A percentile compares a stretch with the other conserved stretches of the same genome.
Conservation (phyloP, 2,797 vertebrate species). For the Dallia pectoralis region DNA sequence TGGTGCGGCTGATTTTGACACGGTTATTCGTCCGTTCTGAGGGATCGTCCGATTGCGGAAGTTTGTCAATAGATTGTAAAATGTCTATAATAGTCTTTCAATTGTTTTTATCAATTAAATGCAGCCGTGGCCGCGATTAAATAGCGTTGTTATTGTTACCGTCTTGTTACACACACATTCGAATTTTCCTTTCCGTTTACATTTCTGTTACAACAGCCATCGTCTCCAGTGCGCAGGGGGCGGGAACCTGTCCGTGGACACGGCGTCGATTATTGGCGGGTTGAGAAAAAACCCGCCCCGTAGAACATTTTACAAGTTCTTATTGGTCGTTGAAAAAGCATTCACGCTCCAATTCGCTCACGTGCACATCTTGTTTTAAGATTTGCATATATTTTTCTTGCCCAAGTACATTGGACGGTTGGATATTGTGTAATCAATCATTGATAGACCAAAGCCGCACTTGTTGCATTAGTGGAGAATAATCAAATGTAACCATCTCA, state of each 20-base stretch:
- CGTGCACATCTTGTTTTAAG: conserved; percentile 22
- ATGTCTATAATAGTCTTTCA: conserved; percentile 56
- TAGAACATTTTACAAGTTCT: accelerated
- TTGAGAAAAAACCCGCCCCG: conserved; percentile 37
- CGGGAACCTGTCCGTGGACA: conserved; percentile 1
- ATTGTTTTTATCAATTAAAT: conserved; percentile 44
- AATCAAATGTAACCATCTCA: neutral
- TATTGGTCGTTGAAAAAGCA: conserved; percentile 45
- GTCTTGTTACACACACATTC: conserved; percentile 54
- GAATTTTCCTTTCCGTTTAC: conserved; percentile 73
- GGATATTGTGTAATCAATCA: neutral
- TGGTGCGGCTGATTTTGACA: conserved; percentile 58
- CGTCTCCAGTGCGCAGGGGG: conserved; percentile 59
- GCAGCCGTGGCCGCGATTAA: conserved; percentile 47
- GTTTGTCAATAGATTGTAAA: conserved; percentile 49
- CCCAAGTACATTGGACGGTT: conserved; percentile 19
- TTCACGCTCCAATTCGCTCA: conserved; percentile 33
- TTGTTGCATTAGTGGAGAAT: neutral
- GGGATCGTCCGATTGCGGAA: conserved; percentile 68
- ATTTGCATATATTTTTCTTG: conserved; percentile 49
- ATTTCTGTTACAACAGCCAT: conserved; percentile 69
- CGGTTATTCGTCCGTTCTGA: conserved; percentile 67
- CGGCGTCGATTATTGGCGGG: conserved; percentile 37
- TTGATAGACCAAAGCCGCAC: neutral
- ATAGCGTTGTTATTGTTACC: conserved; percentile 56